Evolutionary conservation across 2,888 invertebrate genomes (phyloP).

Genomic region (Amaurobius ferox): DNA sequence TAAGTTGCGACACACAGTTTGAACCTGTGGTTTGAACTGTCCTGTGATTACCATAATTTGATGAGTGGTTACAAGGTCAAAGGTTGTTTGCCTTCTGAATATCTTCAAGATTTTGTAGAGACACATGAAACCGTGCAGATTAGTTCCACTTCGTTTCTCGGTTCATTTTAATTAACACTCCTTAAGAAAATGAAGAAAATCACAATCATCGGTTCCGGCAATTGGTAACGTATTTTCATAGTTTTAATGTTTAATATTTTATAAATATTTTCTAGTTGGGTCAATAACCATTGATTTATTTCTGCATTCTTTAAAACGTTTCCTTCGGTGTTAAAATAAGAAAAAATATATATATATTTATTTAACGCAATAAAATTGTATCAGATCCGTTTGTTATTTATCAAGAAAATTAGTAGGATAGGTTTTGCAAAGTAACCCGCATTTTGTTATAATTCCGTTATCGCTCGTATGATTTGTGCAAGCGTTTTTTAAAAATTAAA

Average conservation of each 20-base stretch:
- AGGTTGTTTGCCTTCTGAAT: not conserved
- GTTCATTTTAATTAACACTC: not conserved
- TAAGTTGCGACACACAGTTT: not conserved
- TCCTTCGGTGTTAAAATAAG: too few relatives aligned
- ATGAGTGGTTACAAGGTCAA: slow-evolving; percentile 4
- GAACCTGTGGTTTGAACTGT: not conserved
- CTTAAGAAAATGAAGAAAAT: slow-evolving; percentile 70
- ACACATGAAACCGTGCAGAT: not conserved
- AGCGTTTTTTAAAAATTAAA: too few relatives aligned
- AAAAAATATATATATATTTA: too few relatives aligned
- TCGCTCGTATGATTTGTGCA: too few relatives aligned
- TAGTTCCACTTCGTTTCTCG: not conserved
- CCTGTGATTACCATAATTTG: not conserved
- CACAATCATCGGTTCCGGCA: slow-evolving; percentile 75
- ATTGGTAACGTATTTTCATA: slow-evolving; percentile 68
- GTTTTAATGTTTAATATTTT: not conserved
- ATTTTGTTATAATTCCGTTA: too few relatives aligned
- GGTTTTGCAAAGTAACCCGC: too few relatives aligned
- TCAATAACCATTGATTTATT: not conserved
- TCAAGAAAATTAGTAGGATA: too few relatives aligned
- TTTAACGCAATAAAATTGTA: too few relatives aligned
- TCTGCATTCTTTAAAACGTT: not conserved
- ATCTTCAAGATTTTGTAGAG: not conserved
- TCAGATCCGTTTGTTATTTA: too few relatives aligned
- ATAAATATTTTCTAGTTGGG: not conserved